Evolutionary conservation across 2,113 vertebrate genomes (phyloP).

Genomic region (Girardinichthys multiradiatus): DNA sequence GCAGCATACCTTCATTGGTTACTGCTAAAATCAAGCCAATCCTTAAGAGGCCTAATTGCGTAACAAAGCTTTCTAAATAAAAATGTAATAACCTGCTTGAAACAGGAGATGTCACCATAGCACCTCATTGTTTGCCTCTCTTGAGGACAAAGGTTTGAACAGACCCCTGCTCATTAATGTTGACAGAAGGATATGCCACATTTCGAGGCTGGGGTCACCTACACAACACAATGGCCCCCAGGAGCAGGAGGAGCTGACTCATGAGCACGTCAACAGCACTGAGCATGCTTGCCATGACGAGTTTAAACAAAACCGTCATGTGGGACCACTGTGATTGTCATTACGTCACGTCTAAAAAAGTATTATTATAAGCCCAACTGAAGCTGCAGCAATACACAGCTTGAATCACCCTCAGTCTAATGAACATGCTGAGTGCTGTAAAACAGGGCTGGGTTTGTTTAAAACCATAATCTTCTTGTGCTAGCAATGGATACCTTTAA

Average conservation of each 20-base stretch:
- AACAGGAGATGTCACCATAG: slow-evolving; percentile 46
- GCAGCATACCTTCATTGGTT: no score
- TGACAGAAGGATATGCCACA: slow-evolving; percentile 17
- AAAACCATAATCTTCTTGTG: background rate
- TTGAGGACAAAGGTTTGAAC: background rate
- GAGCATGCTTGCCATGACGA: slow-evolving; percentile 30
- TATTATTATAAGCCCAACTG: background rate
- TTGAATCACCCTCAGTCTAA: background rate
- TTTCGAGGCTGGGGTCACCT: slow-evolving; percentile 48
- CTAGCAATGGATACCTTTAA: background rate
- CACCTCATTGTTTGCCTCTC: background rate
- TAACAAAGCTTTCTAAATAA: background rate
- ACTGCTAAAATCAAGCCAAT: no score
- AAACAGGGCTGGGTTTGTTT: background rate
- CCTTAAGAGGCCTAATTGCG: background rate
- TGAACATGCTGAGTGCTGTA: background rate
- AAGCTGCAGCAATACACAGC: background rate
- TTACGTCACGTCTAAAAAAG: slow-evolving; percentile 12
- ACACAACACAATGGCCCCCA: slow-evolving; percentile 17
- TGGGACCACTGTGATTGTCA: slow-evolving; percentile 1
- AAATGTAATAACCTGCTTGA: slow-evolving; percentile 15
- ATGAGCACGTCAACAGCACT: slow-evolving; percentile 29
- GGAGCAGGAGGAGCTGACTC: slow-evolving; percentile 41
- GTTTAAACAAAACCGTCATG: slow-evolving; percentile 25
- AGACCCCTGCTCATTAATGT: background rate